Base-by-base conservation (phyloP, 2,888 invertebrate genomes). In the Carterocephalus palaemon region DNA sequence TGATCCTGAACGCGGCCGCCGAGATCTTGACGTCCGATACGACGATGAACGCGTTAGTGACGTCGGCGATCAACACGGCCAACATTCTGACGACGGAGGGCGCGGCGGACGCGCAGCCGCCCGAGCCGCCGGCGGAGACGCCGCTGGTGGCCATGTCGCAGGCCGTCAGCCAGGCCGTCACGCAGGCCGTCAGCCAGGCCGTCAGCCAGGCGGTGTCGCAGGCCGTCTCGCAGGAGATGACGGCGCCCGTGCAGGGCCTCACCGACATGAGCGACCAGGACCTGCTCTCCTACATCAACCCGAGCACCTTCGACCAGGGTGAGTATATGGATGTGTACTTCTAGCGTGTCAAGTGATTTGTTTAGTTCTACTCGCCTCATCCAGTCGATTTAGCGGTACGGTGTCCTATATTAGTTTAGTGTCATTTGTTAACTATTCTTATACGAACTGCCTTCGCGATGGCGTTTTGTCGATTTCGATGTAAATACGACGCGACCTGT, bases 191-290 rank as follows among this genome's bases (percentile, higher is more conserved):
- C 41, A 72, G 81, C 56, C 84, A 88, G 60, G 83, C 84, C 10
- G 88, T 87, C 10, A 79, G 78, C 39, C 82, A 88, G 46, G 82
- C 82, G 15, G 88, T 88, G 40, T 80, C 81, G 49, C 82, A 85
- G 56, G 84, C 83, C 50, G 86, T 87, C 33, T 70, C 77, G 49
- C 84, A 86, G 58, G 88, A 88, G 64, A 89, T 90, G 74, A 72
- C 81, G 56, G 88, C 89, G 90, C 78, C 92, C 88, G 86, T 85
- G 39, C 92, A 92, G 67, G 91, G 93, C 32, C 89, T 95, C 57
- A 92, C 93, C 5, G 91, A 92, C 62, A 94, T 96, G 92, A 94
- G 94, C 52, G 95, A 95, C 75, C 93, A 93, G 76, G 95, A 96
- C 81, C 89, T 96, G 58, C 90, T 96, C 59, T 95, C 93, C 73